A percentile compares a stretch with the other conserved stretches of the same genome.
Evolutionary conservation across 2,113 vertebrate genomes (phyloP).

Genomic region (Prionailurus viverrinus): DNA sequence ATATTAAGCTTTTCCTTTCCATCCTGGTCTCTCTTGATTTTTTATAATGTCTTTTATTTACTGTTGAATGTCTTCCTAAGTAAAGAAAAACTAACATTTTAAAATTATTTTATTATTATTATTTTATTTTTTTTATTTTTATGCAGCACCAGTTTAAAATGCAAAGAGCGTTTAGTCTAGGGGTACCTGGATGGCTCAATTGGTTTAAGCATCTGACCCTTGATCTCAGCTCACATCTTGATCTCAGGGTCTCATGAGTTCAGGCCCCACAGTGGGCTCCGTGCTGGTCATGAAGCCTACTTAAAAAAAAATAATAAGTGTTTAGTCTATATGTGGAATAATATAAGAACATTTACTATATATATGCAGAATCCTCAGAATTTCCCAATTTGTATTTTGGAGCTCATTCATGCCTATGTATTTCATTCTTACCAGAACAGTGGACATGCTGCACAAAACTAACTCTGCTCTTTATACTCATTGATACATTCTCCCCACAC

Average conservation of each 20-base stretch:
- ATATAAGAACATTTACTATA: background rate
- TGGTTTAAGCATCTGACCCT: too few relatives aligned
- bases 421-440: background rate
- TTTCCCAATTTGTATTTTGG: background rate
- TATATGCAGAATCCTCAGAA: background rate
- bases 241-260: too few relatives aligned
- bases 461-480: background rate
- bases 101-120: background rate
- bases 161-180: background rate
- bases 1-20: background rate
- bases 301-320: background rate
- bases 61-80: background rate
- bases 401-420: background rate
- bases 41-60: background rate
- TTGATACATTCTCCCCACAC: background rate
- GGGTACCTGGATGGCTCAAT: too few relatives aligned
- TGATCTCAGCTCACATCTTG: too few relatives aligned
- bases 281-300: too few relatives aligned
- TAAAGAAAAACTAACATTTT: background rate
- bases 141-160: background rate
- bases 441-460: background rate
- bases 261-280: too few relatives aligned
- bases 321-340: background rate
- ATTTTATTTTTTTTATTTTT: background rate
- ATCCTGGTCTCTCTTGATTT: background rate